phyloP scores from a whole-genome alignment of 2,797 vertebrate genomes.

The Rhyacichthys aspro region DNA sequence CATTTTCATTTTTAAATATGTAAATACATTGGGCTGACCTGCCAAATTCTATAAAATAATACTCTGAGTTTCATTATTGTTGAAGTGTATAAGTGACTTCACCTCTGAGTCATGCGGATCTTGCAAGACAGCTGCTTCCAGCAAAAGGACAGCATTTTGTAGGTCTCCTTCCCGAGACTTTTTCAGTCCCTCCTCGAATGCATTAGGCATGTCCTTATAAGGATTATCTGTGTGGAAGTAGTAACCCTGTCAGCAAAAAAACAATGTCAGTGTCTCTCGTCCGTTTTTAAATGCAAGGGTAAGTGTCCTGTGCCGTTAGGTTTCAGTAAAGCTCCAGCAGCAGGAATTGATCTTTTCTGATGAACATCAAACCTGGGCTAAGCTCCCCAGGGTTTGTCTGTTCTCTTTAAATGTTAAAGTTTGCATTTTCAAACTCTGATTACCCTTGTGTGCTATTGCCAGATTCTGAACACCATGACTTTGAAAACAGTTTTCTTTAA shows the following conservation, averaged over 20 bases:
- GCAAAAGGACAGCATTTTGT: constrained; percentile 91
- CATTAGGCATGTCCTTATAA: constrained; percentile 94
- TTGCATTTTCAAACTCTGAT: constrained; percentile 67
- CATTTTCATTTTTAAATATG: neutral
- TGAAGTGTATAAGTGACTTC: constrained; percentile 38
- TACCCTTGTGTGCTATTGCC: constrained; percentile 57
- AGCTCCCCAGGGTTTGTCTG: constrained; percentile 45
- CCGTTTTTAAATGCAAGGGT: constrained; percentile 35
- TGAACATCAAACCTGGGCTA: constrained; percentile 55
- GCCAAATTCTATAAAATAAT: too few relatives aligned
- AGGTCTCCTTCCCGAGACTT: constrained; percentile 94
- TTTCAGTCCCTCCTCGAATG: constrained; percentile 94
- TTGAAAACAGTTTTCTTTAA: constrained; percentile 52
- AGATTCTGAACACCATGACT: constrained; percentile 43
- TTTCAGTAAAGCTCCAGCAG: constrained; percentile 46
- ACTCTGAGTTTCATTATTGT: too few relatives aligned
- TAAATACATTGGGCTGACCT: constrained; percentile 4
- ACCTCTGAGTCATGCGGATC: constrained; percentile 98
- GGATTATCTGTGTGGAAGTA: constrained; percentile 99
- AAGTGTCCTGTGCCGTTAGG: constrained; percentile 37
- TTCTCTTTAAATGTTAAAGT: constrained; percentile 76
- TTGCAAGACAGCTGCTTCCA: constrained; percentile 94
- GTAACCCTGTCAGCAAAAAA: constrained; percentile 87
- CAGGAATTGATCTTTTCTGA: constrained; percentile 64
- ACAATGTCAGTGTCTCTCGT: constrained; percentile 54